These are phyloP conservation scores for Sebastes vulpes DNA, from an alignment of 2,797 vertebrate species.

Conservation along the genomic window DNA sequence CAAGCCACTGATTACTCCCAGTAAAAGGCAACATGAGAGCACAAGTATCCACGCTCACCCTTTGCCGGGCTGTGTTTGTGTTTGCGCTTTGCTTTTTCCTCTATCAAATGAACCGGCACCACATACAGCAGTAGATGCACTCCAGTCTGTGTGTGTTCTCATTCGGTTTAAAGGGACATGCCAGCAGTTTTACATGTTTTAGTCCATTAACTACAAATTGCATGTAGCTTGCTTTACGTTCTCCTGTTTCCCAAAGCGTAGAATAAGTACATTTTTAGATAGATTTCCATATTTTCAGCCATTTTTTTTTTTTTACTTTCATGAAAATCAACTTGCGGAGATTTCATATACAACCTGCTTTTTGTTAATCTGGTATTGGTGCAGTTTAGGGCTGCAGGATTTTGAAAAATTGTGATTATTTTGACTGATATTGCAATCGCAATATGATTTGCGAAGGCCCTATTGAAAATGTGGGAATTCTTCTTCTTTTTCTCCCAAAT, in stretches of 20 bases:
- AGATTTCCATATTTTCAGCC: constrained; percentile 13
- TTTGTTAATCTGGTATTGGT: not conserved
- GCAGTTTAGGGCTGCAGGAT: not conserved
- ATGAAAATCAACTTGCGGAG: not conserved
- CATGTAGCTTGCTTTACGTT: constrained; percentile 13
- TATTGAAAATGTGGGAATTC: too few relatives aligned
- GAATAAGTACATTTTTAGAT: constrained; percentile 40
- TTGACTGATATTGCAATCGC: too few relatives aligned
- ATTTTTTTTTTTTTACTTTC: not conserved
- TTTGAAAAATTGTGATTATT: too few relatives aligned
- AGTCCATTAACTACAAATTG: constrained; percentile 65
- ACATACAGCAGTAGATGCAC: not conserved
- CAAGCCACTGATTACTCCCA: not conserved
- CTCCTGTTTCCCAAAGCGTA: constrained; percentile 31
- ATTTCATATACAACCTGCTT: not conserved
- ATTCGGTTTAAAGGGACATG: constrained; percentile 1
- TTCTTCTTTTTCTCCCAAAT: too few relatives aligned
- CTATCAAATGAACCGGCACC: not conserved
- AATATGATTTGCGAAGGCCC: too few relatives aligned
- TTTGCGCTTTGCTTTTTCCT: not conserved
- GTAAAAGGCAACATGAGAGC: not conserved
- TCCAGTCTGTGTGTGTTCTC: not conserved
- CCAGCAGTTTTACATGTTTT: constrained; percentile 55
- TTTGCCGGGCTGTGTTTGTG: not conserved
- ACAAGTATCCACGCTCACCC: not conserved